A percentile compares a stretch with the other conserved stretches of the same genome.
phyloP scores from a whole-genome alignment of 2,888 invertebrate species.

The Agrotis segetum region DNA sequence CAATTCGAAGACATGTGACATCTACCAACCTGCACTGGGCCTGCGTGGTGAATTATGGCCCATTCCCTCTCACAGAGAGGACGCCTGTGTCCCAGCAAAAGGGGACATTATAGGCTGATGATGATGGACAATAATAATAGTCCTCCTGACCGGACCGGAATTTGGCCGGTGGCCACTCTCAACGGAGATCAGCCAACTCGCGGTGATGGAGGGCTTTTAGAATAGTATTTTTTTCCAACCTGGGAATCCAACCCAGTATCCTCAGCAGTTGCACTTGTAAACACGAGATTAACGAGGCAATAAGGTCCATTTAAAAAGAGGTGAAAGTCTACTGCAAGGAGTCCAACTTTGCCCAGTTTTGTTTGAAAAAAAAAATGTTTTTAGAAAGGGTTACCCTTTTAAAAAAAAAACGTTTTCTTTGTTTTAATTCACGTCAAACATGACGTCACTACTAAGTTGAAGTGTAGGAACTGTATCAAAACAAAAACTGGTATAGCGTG shows the following conservation, averaged over 20 bases:
- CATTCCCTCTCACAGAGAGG: no score
- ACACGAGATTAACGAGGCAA: background rate
- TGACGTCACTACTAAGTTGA: conserved; percentile 58
- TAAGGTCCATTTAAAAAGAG: background rate
- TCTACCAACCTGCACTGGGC: no score
- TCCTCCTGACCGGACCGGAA: no score
- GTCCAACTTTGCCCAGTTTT: background rate
- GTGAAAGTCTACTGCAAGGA: background rate
- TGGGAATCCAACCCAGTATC: background rate
- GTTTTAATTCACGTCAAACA: conserved; percentile 40
- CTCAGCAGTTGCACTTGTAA: background rate
- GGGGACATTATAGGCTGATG: no score
- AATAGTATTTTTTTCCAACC: no score
- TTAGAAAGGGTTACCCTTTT: conserved; percentile 4
- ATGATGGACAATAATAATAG: no score
- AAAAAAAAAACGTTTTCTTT: conserved; percentile 51
- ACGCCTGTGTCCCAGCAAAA: no score
- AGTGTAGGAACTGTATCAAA: conserved; percentile 65
- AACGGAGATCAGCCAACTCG: no score
- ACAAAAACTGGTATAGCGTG: conserved; percentile 46
- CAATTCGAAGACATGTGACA: no score
- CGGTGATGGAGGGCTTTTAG: no score
- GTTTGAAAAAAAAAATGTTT: background rate
- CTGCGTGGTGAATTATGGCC: no score
- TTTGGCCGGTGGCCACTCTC: no score